These are phyloP conservation scores for Aegithalos caudatus DNA, from an alignment of 2,113 vertebrate genomes.

Conservation along the genomic window DNA sequence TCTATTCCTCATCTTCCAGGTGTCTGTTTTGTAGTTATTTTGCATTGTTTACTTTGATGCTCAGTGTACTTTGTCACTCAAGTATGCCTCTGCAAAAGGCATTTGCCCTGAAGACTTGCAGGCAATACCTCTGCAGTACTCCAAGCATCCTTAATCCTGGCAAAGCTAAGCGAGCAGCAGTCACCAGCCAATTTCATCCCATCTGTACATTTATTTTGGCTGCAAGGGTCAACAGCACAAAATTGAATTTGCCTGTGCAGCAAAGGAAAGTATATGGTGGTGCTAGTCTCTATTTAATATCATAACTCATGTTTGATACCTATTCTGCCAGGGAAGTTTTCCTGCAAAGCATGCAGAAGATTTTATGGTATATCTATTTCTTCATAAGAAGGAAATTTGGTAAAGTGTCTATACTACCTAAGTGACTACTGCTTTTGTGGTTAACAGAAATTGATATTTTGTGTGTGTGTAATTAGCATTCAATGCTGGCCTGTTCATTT, in stretches of 20 bases:
- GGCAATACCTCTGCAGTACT: background rate
- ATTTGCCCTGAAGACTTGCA: background rate
- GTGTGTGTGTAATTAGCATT: background rate
- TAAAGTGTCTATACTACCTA: background rate
- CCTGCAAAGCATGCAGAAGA: background rate
- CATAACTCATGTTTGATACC: background rate
- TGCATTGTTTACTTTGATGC: background rate
- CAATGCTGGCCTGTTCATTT: background rate
- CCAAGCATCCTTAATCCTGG: background rate
- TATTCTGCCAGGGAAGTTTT: background rate
- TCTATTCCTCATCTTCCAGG: background rate
- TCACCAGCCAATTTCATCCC: background rate
- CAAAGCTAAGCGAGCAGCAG: background rate
- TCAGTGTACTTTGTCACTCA: background rate
- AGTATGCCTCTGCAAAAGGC: background rate
- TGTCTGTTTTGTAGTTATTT: background rate
- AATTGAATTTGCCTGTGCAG: constrained; percentile 21
- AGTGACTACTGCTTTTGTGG: background rate
- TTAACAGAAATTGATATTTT: background rate
- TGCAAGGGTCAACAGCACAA: constrained; percentile 23
- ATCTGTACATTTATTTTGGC: constrained; percentile 41
- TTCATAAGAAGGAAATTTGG: background rate
- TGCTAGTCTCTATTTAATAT: background rate
- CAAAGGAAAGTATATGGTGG: background rate
- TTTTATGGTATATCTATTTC: background rate